Conservation (phyloP, 2,888 invertebrate species). For the Calliphora vomitoria region DNA sequence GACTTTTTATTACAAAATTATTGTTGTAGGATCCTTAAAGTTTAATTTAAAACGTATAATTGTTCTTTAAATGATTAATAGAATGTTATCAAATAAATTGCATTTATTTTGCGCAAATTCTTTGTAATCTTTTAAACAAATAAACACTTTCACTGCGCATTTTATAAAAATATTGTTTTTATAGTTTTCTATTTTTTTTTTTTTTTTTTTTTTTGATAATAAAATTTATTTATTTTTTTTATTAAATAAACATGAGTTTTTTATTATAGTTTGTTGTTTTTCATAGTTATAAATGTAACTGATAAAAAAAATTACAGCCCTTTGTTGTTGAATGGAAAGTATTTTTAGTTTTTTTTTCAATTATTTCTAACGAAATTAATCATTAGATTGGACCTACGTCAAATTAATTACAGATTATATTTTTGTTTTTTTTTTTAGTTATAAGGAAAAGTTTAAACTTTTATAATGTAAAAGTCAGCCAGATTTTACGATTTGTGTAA, state of each 20-base stretch:
- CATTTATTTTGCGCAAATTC: not conserved
- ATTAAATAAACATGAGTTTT: constrained; percentile 11
- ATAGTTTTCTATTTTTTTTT: too few species aligned
- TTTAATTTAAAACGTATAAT: not conserved
- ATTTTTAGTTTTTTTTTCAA: not conserved
- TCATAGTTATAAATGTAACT: constrained; percentile 14
- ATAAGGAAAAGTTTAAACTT: too few species aligned
- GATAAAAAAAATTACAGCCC: constrained; percentile 34
- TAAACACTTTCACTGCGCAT: constrained; percentile 72
- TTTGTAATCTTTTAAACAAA: constrained; percentile 57
- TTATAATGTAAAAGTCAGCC: too few species aligned
- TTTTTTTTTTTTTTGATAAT: constrained; percentile 1
- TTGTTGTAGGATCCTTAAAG: constrained; percentile 20
- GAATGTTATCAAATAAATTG: not conserved
- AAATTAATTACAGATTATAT: not conserved
- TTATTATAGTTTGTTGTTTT: not conserved
- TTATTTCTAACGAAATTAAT: not conserved
- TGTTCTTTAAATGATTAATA: not conserved
- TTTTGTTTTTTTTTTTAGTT: too few species aligned
- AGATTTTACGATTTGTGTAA: too few species aligned
- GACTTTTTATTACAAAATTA: constrained; percentile 24
- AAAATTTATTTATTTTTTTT: not conserved
- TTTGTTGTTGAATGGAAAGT: constrained; percentile 27
- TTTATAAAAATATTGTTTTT: constrained; percentile 30
- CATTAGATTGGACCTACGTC: constrained; percentile 11